Evolutionary conservation across 2,888 invertebrate genomes (phyloP), one percentile per base, ranked within the genome.

Genomic region (Microplitis deprimator): DNA sequence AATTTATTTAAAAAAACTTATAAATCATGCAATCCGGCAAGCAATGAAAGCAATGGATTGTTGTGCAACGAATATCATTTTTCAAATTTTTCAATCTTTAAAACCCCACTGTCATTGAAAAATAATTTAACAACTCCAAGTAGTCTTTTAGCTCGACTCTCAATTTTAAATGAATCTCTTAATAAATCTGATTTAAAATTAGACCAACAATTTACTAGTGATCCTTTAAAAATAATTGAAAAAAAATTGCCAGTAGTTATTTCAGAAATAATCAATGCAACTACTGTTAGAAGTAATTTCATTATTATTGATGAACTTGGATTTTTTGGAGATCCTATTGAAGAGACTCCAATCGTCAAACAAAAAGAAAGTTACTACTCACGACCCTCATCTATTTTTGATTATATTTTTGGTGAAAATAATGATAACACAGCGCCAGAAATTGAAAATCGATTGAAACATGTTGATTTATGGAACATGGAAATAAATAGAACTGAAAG

Each of bases 301-400:
- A 39, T 68, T 8, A 68, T 68, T 40, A 40, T 68, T 8, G 68
- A 68, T 50, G 50, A 17, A n/a, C 40, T 68, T 17, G 68, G 50
- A 6, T 16, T 68, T 40, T 50, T 68, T 17, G 68, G 16, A 13
- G 40, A 68, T 68, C 40, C 16, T 17, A 41, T n/a, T 40, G 67
- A 67, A 29, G 39, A 67, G 5, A 29, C 29, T 67, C 50, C 50
- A 10, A 7, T 8, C 41, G n/a, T 20, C 6, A 41, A 68, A 17
- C 68, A 5, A 40, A 40, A n/a, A 2, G 68, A 68, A 6, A 38
- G 1, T 67, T 29, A 20, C 38, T 13, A 50, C 7, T 6, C 38
- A 17, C 38, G 40, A 17, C 40, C 41, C 17, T 10, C 17, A 7
- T 41, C 41, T 17, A 41, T 41, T 67, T 67, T 67, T 7, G 68